Evolutionary conservation across 2,888 invertebrate genomes (phyloP).

Genomic region (Cancer borealis): DNA sequence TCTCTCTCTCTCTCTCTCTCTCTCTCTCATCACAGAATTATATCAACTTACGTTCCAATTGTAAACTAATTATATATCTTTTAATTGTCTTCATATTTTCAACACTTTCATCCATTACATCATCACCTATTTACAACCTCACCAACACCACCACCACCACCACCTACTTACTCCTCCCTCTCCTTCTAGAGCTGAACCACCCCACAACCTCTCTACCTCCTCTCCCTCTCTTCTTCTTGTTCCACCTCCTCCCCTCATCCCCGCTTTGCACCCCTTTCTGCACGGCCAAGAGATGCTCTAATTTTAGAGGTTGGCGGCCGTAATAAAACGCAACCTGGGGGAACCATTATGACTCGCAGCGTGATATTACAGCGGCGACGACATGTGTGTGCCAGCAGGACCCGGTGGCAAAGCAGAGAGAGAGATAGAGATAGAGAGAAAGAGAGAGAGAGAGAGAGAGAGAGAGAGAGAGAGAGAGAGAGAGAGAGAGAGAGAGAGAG

Average conservation of each 20-base stretch:
- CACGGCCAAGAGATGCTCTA: slow-evolving; percentile 40
- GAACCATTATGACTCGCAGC: slow-evolving; percentile 46
- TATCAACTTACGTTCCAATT: too few species aligned
- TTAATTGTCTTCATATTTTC: too few species aligned
- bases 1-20: too few species aligned
- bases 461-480: neutral
- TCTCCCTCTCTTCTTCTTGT: neutral
- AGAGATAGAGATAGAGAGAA: slow-evolving; percentile 48
- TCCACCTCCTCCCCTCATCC: neutral
- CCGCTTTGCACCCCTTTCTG: neutral
- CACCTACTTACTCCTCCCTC: neutral
- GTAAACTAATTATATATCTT: too few species aligned
- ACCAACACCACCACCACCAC: neutral
- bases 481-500: slow-evolving; percentile 26
- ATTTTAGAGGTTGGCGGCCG: neutral
- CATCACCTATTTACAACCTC: neutral
- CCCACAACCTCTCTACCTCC: neutral
- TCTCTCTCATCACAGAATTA: neutral
- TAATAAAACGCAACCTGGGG: slow-evolving; percentile 58
- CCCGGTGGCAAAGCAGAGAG: slow-evolving; percentile 36
- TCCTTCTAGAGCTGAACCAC: neutral
- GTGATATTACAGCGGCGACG: slow-evolving; percentile 47
- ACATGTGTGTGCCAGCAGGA: slow-evolving; percentile 56
- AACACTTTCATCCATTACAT: neutral
- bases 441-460: slow-evolving; percentile 1